These are phyloP conservation scores for Metopia argyrocephala DNA, from an alignment of 2,888 invertebrate genomes.

Conservation along the genomic window DNA sequence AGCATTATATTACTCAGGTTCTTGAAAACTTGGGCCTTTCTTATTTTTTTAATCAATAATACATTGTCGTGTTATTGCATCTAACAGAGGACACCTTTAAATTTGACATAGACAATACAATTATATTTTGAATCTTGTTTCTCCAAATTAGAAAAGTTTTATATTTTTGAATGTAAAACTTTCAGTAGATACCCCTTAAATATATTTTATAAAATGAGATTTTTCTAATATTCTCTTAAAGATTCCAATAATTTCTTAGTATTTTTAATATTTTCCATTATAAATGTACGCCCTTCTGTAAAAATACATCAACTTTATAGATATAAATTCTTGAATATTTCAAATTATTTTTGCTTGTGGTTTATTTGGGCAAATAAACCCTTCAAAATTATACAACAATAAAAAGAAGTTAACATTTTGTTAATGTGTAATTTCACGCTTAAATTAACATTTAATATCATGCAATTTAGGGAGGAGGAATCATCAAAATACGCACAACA, in stretches of 20 bases:
- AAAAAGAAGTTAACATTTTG: conserved; percentile 7
- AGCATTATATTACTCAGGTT: too few species aligned
- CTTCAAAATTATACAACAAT: background rate
- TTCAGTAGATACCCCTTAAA: too few species aligned
- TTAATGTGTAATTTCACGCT: conserved; percentile 76
- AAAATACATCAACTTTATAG: background rate
- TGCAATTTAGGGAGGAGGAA: conserved; percentile 39
- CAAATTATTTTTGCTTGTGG: conserved; percentile 14
- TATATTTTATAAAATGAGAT: too few species aligned
- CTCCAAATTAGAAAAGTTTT: too few species aligned
- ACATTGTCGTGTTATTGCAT: too few species aligned
- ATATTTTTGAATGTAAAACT: too few species aligned
- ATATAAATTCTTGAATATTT: background rate
- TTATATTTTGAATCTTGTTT: too few species aligned
- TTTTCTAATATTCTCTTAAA: background rate
- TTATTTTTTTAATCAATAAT: too few species aligned
- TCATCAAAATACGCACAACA: conserved; percentile 34
- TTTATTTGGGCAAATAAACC: conserved; percentile 19
- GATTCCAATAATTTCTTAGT: too few species aligned
- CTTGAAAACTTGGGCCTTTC: too few species aligned
- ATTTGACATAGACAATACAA: too few species aligned
- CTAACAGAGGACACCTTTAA: too few species aligned
- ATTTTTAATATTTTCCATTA: background rate
- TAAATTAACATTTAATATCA: conserved; percentile 74
- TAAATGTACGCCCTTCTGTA: background rate